Percentiles rank a stretch among this genome's conserved stretches.
phyloP scores from a whole-genome alignment of 2,888 invertebrate genomes.

The Cheilosia grossa region DNA sequence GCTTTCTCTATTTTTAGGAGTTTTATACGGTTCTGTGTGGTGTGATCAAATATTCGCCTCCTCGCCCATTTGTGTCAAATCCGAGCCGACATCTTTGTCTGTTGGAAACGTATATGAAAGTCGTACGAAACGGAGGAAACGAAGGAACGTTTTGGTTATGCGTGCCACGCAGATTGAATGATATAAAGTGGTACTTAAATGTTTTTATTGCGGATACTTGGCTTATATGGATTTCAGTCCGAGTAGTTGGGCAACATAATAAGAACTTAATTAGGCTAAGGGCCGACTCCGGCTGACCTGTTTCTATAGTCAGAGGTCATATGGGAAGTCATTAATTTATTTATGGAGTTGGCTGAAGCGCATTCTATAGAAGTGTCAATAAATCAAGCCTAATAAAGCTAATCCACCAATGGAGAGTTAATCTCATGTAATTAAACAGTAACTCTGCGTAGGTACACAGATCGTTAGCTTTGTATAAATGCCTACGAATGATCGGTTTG shows the following conservation, averaged over 20 bases:
- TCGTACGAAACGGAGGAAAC: neutral
- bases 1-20: slow-evolving; percentile 40
- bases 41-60: slow-evolving; percentile 27
- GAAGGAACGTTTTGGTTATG: neutral
- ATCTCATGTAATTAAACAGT: no score
- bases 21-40: neutral
- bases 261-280: slow-evolving; percentile 14
- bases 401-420: no score
- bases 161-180: neutral
- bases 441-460: no score
- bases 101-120: neutral
- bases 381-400: neutral
- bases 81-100: neutral
- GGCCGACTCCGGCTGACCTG: no score
- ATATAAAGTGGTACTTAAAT: neutral
- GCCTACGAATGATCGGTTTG: no score
- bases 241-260: neutral
- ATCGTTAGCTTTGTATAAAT: no score
- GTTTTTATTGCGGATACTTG: slow-evolving; percentile 18
- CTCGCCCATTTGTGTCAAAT: slow-evolving; percentile 21
- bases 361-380: neutral
- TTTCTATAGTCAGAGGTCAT: neutral
- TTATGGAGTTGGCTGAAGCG: neutral
- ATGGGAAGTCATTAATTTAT: neutral
- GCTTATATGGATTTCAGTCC: neutral